Evolutionary conservation across 2,797 vertebrate genomes (phyloP).

Genomic region (Thaleichthys pacificus): DNA sequence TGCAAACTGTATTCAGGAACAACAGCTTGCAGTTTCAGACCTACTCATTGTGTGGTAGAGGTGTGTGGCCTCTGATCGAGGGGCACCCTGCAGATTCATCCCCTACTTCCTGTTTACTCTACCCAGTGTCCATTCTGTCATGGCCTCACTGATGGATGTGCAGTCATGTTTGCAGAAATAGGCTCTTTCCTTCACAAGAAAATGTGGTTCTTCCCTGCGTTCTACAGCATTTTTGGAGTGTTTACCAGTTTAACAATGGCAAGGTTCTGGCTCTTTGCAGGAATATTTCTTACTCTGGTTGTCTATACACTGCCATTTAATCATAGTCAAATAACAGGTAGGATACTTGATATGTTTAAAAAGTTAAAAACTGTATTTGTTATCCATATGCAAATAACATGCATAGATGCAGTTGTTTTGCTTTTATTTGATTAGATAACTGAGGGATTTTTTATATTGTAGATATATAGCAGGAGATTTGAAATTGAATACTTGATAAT

Average conservation of each 20-base stretch:
- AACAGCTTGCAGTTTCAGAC: neutral
- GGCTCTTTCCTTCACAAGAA: neutral
- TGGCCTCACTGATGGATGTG: neutral
- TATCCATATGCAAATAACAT: neutral
- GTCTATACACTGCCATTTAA: constrained; percentile 24
- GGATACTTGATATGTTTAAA: constrained; percentile 5
- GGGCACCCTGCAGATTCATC: constrained; percentile 67
- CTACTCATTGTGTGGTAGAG: neutral
- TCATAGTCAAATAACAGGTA: constrained; percentile 54
- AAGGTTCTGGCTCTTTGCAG: constrained; percentile 4
- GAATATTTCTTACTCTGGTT: constrained; percentile 24
- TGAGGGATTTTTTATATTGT: no score
- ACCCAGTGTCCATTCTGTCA: constrained; percentile 18
- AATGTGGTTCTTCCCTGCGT: constrained; percentile 1
- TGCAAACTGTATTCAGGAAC: neutral
- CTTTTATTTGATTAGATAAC: neutral
- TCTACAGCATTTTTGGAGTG: neutral
- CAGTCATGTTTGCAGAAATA: neutral
- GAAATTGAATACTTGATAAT: neutral
- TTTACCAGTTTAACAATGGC: constrained; percentile 47
- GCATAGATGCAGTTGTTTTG: neutral
- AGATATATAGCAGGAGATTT: neutral
- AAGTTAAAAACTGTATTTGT: neutral
- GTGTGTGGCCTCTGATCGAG: constrained; percentile 37
- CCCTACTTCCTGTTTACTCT: constrained; percentile 67